Conservation (phyloP, 92 coral and sea anemone genomes). For the Micromussa lordhowensis region DNA sequence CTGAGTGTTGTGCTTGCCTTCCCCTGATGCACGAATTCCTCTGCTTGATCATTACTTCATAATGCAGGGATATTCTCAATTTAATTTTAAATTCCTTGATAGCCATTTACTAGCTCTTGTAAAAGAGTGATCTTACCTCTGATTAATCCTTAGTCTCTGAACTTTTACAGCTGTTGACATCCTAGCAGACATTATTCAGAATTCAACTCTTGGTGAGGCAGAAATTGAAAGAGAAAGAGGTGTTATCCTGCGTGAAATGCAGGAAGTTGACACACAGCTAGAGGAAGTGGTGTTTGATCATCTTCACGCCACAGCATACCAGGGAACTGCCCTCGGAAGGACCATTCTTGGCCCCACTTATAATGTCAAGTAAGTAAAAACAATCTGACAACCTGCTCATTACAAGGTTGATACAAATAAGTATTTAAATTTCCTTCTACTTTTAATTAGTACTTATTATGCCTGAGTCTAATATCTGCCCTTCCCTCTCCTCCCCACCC, state of each 20-base stretch:
- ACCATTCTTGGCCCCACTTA: slow-evolving; percentile 96
- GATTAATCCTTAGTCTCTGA: too few species aligned
- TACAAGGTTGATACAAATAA: background rate
- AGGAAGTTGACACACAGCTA: slow-evolving; percentile 98
- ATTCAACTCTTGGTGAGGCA: slow-evolving; percentile 96
- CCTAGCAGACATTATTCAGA: slow-evolving; percentile 96
- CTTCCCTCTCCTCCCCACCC: too few species aligned
- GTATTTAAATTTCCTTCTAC: background rate
- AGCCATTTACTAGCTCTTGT: too few species aligned
- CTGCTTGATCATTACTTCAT: too few species aligned
- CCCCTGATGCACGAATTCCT: too few species aligned
- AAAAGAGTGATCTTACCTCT: background rate
- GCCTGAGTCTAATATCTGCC: too few species aligned
- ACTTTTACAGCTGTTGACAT: slow-evolving; percentile 87
- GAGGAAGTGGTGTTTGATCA: slow-evolving; percentile 99
- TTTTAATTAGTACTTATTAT: too few species aligned
- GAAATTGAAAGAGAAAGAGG: slow-evolving; percentile 99
- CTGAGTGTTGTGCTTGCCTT: too few species aligned
- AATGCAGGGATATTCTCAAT: too few species aligned
- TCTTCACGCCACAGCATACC: slow-evolving; percentile 98
- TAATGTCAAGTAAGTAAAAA: slow-evolving; percentile 96
- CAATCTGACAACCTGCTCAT: background rate
- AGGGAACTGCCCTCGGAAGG: slow-evolving; percentile 95
- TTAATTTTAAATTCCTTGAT: too few species aligned
- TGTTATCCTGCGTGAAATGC: slow-evolving; percentile 97